Base-by-base conservation (phyloP, 2,888 invertebrate species). In the Hecatera dysodea region DNA sequence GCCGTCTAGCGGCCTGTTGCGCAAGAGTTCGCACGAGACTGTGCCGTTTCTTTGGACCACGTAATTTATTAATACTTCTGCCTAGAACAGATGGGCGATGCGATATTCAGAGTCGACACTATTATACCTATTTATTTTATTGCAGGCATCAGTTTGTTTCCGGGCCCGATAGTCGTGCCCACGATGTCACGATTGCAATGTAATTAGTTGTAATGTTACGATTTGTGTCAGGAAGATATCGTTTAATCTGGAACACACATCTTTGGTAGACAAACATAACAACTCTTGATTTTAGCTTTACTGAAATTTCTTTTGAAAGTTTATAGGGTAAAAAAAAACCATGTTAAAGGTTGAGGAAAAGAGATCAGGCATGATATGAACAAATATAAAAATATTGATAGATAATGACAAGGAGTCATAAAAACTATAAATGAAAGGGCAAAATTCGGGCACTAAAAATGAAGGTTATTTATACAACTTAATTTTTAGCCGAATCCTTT, bases 21-120 rank as follows among this genome's bases (percentile, higher is more conserved):
- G 94, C 93, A 95, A 95, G 92, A 89, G 93, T 86, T 91, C 89
- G 84, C 93, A 93, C 93, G 87, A 91, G 93, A 95, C 95, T 95
- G 95, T 90, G 94, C 90, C 89, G 91, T 91, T 92, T 92, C 92
- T 90, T 89, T 88, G 82, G 84, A 84, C 87, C 88, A 90, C 93
- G 91, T 94, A 93, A 94, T 94, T 94, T 95, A 95, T 95, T 93
- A 94, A 95, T 92, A 92, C 92, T 84, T 88, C 81, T 84, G 81
- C 90, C 83, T 84, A 90, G 91, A 91, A 82, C 73, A 90, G 81
- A 76, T 78, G 80, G 79, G 78, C 69, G 68, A 76, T 60, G 68
- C 63, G 61, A 79, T 71, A 63, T 12, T 67, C 73, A 65, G 66
- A 80, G 59, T 44, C 75, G 67, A 72, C 78, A 75, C 59, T 75